Evolutionary conservation across 2,113 vertebrate species (phyloP).

Genomic region (Trogon melanurus): DNA sequence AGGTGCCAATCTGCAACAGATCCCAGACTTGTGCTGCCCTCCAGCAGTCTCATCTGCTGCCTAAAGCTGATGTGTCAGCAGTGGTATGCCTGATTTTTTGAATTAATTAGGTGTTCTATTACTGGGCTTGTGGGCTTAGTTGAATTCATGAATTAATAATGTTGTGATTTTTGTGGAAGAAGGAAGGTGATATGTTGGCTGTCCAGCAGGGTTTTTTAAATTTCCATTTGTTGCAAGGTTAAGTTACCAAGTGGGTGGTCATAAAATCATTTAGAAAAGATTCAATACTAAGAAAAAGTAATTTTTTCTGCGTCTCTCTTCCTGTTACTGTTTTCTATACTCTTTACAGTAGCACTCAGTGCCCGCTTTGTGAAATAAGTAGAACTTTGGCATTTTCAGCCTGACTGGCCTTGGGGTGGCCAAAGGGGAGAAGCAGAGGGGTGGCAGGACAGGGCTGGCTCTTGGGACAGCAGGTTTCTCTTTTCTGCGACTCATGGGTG

Average conservation of each 20-base stretch:
- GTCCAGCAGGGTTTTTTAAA: neutral
- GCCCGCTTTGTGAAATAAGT: neutral
- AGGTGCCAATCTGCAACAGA: neutral
- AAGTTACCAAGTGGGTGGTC: neutral
- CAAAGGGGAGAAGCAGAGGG: neutral
- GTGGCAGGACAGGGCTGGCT: neutral
- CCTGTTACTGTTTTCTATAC: neutral
- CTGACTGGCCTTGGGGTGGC: neutral
- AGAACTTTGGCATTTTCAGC: neutral
- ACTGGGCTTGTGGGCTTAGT: neutral
- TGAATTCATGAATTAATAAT: slow-evolving; percentile 46
- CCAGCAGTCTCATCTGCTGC: neutral
- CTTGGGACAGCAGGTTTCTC: neutral
- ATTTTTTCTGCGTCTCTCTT: neutral
- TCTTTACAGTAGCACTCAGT: neutral
- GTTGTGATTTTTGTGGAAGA: neutral
- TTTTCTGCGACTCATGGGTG: fast-evolving
- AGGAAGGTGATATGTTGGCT: neutral
- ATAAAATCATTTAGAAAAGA: neutral
- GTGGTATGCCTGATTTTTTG: neutral
- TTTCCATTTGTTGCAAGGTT: neutral
- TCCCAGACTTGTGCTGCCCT: neutral
- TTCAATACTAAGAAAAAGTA: neutral
- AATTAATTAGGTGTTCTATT: slow-evolving; percentile 50
- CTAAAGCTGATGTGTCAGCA: slow-evolving; percentile 13